Evolutionary conservation across 2,888 invertebrate genomes (phyloP).

Genomic region (Chloroclysta siterata): DNA sequence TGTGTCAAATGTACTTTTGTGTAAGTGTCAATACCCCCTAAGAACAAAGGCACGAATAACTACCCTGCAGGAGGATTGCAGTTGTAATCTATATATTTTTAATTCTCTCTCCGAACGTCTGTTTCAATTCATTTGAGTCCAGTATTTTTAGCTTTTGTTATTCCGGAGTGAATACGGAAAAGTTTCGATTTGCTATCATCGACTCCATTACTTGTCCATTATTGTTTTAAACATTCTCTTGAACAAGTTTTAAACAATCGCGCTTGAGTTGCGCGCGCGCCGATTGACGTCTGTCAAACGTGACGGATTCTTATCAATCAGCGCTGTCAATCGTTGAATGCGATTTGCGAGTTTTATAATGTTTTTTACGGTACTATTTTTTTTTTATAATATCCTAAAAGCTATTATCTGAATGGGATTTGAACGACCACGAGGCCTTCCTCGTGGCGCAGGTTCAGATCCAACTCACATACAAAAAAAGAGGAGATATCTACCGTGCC

Average conservation of each 20-base stretch:
- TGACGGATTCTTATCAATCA: conserved; percentile 40
- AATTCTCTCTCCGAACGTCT: conserved; percentile 11
- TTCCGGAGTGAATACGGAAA: conserved; percentile 49
- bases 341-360: conserved; percentile 13
- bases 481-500: too few species aligned
- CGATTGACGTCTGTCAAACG: conserved; percentile 48
- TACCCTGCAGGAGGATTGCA: too few species aligned
- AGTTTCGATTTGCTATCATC: conserved; percentile 43
- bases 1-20: too few species aligned
- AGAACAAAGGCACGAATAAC: too few species aligned
- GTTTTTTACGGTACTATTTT: neutral
- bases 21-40: too few species aligned
- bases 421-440: too few species aligned
- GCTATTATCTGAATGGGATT: too few species aligned
- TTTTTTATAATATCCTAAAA: too few species aligned
- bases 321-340: conserved; percentile 20
- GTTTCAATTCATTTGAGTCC: conserved; percentile 33
- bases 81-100: neutral
- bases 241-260: conserved; percentile 34
- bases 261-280: conserved; percentile 36
- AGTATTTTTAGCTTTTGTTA: conserved; percentile 48
- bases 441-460: too few species aligned
- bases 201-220: conserved; percentile 45
- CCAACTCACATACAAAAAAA: too few species aligned
- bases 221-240: conserved; percentile 42